phyloP scores from a whole-genome alignment of 1,140 invertebrate species.

The Lucilia cuprina region DNA sequence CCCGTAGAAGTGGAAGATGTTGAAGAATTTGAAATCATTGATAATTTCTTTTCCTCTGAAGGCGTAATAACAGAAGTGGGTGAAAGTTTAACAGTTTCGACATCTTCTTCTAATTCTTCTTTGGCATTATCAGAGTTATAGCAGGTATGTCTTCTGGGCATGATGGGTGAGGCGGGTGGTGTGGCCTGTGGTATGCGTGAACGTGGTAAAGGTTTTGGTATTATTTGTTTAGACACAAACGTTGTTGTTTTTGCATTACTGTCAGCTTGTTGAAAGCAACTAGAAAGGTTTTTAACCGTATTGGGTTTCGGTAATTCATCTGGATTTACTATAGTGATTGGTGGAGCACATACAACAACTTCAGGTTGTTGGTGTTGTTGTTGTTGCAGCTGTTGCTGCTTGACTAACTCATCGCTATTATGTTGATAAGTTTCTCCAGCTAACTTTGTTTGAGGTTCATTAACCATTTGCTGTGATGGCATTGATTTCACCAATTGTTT shows the following conservation, averaged over 20 bases:
- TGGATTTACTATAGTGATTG: conserved; percentile 53
- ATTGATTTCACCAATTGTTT: conserved; percentile 34
- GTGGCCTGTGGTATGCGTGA: conserved; percentile 56
- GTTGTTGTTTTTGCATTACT: background rate
- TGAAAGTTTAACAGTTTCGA: background rate
- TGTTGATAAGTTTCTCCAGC: conserved; percentile 9
- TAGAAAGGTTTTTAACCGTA: conserved; percentile 55
- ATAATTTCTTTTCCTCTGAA: background rate
- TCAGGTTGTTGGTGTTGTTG: conserved; percentile 39
- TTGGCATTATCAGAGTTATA: background rate
- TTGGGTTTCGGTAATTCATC: conserved; percentile 58
- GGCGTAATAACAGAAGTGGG: background rate
- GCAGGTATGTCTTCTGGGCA: conserved; percentile 32
- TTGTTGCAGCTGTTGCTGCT: background rate
- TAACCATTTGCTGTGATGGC: conserved; percentile 20
- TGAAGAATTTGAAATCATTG: background rate
- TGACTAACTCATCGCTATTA: background rate
- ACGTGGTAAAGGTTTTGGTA: conserved; percentile 50
- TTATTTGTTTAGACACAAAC: conserved; percentile 20
- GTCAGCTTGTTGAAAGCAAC: conserved; percentile 47
- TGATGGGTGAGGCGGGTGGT: conserved; percentile 51
- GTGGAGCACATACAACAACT: conserved; percentile 55
- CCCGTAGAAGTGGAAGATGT: background rate
- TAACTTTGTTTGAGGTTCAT: conserved; percentile 31
- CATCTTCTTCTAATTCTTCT: background rate